Evolutionary conservation across 2,797 vertebrate genomes (phyloP).

Genomic region (Danio tinwini): DNA sequence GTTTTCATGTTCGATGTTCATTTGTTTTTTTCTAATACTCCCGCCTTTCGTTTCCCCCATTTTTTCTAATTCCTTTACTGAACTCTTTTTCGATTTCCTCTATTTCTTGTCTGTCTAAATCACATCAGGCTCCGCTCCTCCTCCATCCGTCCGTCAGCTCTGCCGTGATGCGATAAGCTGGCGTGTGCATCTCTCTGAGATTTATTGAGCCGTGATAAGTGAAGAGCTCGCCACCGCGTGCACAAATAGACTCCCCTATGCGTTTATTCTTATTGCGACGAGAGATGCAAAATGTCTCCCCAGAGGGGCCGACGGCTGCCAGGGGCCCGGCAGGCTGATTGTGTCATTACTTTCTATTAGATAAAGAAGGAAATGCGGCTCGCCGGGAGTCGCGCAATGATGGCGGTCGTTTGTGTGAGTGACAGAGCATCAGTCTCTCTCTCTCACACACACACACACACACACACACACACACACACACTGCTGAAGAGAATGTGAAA

Average conservation of each 20-base stretch:
- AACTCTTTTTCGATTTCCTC: conserved; percentile 62
- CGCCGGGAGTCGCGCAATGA: conserved; percentile 75
- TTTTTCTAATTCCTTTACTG: conserved; percentile 70
- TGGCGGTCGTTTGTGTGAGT: conserved; percentile 71
- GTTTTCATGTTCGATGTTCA: too few relatives aligned
- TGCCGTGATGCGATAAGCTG: conserved; percentile 83
- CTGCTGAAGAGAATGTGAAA: too few relatives aligned
- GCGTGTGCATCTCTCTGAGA: conserved; percentile 84
- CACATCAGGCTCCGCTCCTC: conserved; percentile 66
- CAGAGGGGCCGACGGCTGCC: conserved; percentile 77
- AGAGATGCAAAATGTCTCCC: conserved; percentile 79
- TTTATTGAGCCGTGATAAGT: conserved; percentile 89
- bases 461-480: too few relatives aligned
- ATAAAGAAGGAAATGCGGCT: conserved; percentile 83
- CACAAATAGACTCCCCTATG: conserved; percentile 82
- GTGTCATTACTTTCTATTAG: conserved; percentile 87
- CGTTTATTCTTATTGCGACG: conserved; percentile 88
- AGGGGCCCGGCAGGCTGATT: conserved; percentile 72
- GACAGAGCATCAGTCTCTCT: conserved; percentile 59
- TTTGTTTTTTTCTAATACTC: too few relatives aligned
- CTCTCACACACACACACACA: conserved; percentile 39
- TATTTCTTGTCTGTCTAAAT: conserved; percentile 80
- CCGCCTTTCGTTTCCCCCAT: conserved; percentile 70
- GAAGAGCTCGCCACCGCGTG: conserved; percentile 81
- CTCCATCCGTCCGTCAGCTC: conserved; percentile 61